Percentiles rank a stretch among this genome's conserved stretches.
Conservation (phyloP, 2,113 vertebrate species). For the Caretta caretta region DNA sequence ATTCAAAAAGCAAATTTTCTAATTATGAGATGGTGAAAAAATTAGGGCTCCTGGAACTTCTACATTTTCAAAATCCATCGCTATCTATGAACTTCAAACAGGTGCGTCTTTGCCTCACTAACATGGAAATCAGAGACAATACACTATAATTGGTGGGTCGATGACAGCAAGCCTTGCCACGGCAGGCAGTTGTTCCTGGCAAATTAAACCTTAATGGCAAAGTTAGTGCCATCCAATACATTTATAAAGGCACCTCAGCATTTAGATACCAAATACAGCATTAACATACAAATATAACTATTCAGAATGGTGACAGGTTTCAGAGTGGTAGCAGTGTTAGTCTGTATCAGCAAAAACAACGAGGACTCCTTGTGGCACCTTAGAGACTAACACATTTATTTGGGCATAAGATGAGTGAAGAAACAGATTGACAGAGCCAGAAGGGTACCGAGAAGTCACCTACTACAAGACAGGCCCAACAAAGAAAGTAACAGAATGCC, state of each 20-base stretch:
- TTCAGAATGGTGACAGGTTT: neutral
- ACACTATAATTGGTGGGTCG: neutral
- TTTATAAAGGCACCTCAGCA: neutral
- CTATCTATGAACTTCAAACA: neutral
- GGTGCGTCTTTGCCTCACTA: neutral
- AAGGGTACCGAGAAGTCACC: no score
- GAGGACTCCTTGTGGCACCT: no score
- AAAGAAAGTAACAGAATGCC: no score
- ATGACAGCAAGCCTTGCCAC: neutral
- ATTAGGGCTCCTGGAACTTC: neutral
- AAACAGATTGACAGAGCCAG: no score
- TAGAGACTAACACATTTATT: no score
- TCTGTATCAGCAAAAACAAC: no score
- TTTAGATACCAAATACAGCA: neutral
- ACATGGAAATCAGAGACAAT: neutral
- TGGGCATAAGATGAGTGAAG: no score
- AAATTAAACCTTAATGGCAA: neutral
- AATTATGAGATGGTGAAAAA: neutral
- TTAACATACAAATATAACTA: neutral
- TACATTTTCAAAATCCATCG: neutral
- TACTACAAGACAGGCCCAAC: no score
- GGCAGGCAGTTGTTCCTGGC: neutral
- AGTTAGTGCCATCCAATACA: neutral
- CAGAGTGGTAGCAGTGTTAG: no score
- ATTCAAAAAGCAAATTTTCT: neutral